Base-by-base conservation (phyloP, 2,113 vertebrate species). In the Antechinus stuartii region DNA sequence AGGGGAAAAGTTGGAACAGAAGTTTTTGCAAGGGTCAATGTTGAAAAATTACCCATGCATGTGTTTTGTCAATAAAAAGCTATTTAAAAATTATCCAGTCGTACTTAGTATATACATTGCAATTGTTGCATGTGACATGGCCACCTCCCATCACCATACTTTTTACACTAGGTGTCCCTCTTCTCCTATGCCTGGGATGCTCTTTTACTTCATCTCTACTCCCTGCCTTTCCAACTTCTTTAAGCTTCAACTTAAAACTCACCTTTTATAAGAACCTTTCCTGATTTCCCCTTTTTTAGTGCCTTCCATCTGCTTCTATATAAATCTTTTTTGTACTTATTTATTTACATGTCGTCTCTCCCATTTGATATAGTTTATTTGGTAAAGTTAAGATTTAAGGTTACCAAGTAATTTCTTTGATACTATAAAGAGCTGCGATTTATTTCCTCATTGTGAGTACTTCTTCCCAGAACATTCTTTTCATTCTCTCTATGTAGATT, bases 41-140 rank as follows among this genome's bases (percentile, higher is more conserved):
- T 52, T 52, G 8, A 52, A 11, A 11, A 52, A 52, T 52, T 52
- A 52, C 50, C 50, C 9, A 52, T 52, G 10, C 50, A 52, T 52
- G 10, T 52, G 50, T 52, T 52, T 52, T 52, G 50, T 11, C 8
- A 52, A 52, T 52, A 52, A 52, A 50, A 52, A 52, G 9, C 49
- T 49, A 49, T 7, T 42, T 89, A 0, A 53, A 30, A 27, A 11
- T 0, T 0, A 0, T 42, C 0, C 2, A 54, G 55, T 16, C 23
- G 22, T 26, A 24, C 0, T 30, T 9, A 76, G 22, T 92, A 56
- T 1, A 35, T 27, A 0, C 90, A 16, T 16, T 2, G 76, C 53
- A 27, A 24, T 49, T 47, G 49, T 12, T 0, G 16, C 47, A 52
- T 0, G 9, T 2, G 53, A 8, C 23, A 1, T 0, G 1, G 49